phyloP scores from a whole-genome alignment of 2,888 invertebrate genomes.

The Eupithecia centaureata region DNA sequence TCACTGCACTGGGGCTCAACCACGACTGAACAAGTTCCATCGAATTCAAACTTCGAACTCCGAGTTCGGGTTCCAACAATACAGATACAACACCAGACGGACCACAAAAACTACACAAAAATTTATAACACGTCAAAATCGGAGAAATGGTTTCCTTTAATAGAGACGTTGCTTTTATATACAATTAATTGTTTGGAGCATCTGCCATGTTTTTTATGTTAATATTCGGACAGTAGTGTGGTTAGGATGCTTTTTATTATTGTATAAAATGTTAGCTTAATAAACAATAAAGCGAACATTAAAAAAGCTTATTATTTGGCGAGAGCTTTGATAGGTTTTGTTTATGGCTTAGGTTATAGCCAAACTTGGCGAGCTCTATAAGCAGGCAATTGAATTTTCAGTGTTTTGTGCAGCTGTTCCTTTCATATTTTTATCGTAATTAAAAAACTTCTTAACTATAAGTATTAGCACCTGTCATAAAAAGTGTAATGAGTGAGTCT shows the following conservation, averaged over 20 bases:
- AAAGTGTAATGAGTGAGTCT: background rate
- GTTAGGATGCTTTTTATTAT: constrained; percentile 35
- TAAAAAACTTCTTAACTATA: background rate
- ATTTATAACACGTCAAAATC: constrained; percentile 82
- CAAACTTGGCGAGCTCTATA: constrained; percentile 1
- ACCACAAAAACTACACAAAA: constrained; percentile 69
- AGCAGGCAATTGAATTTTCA: background rate
- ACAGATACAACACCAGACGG: constrained; percentile 47
- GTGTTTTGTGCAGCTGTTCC: background rate
- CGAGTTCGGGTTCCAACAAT: constrained; percentile 21
- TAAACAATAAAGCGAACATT: constrained; percentile 2
- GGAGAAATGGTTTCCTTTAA: constrained; percentile 81
- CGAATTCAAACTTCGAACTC: constrained; percentile 1
- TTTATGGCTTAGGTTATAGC: constrained; percentile 11
- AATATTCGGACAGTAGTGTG: constrained; percentile 43
- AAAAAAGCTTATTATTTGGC: constrained; percentile 10
- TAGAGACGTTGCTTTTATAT: constrained; percentile 78
- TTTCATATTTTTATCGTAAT: background rate
- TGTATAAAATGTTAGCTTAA: constrained; percentile 18
- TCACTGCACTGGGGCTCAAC: constrained; percentile 26
- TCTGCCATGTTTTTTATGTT: constrained; percentile 76
- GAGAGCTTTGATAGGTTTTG: constrained; percentile 16
- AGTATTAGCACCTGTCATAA: background rate
- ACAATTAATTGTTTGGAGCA: constrained; percentile 80
- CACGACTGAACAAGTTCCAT: constrained; percentile 25